These are phyloP conservation scores for Rotaria sp. DNA, from an alignment of 2,888 invertebrate species.

Conservation along the genomic window DNA sequence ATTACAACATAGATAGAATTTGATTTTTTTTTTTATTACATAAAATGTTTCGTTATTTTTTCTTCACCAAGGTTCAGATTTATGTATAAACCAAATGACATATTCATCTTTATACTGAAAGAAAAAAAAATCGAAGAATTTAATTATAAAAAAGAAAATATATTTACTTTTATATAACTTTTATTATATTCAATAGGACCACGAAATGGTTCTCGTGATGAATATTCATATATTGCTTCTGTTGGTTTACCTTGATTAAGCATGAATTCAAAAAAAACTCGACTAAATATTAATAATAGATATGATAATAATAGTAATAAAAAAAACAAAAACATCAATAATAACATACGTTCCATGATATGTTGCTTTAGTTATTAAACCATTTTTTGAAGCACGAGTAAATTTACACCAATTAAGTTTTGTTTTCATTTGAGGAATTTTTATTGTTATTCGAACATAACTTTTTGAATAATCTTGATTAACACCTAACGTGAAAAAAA, in stretches of 20 bases:
- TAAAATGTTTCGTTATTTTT: no score
- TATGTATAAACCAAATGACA: constrained; percentile 28
- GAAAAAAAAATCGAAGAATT: neutral
- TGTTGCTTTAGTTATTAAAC: neutral
- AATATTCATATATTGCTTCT: constrained; percentile 29
- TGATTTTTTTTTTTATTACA: no score
- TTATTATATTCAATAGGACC: constrained; percentile 36
- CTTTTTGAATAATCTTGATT: constrained; percentile 36
- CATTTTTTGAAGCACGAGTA: neutral
- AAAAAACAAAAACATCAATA: neutral
- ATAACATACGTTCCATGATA: constrained; percentile 23
- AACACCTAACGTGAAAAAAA: constrained; percentile 23
- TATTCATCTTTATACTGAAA: neutral
- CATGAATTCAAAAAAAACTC: constrained; percentile 32
- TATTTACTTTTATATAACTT: constrained; percentile 35
- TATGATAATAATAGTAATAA: neutral
- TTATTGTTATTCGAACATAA: constrained; percentile 36
- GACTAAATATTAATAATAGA: constrained; percentile 22
- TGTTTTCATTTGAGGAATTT: constrained; percentile 31
- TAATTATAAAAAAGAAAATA: neutral
- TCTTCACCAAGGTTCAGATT: neutral
- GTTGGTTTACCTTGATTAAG: constrained; percentile 30
- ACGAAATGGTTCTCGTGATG: constrained; percentile 31
- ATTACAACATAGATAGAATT: no score
- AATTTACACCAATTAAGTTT: constrained; percentile 9